Conservation (phyloP, 2,888 invertebrate species). For the Scelioninae gen. 2 region DNA sequence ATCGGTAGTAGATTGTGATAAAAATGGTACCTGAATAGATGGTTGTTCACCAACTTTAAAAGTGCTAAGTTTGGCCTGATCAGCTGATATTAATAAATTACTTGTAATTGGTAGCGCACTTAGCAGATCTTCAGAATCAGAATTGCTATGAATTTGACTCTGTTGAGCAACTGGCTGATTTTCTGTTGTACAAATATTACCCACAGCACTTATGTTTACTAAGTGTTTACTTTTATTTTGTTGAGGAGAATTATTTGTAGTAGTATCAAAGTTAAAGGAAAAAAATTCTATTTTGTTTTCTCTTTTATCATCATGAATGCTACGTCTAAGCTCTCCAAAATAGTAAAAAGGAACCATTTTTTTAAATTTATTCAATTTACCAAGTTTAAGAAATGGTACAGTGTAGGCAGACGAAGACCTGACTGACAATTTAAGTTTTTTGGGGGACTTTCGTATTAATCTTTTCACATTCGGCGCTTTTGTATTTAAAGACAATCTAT, state of each 20-base stretch:
- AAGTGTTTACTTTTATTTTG: neutral
- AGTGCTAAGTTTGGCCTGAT: neutral
- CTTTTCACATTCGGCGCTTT: slow-evolving; percentile 20
- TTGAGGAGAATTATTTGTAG: neutral
- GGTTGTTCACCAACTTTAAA: slow-evolving; percentile 1
- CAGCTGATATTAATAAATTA: neutral
- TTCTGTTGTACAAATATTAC: neutral
- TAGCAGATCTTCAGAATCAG: neutral
- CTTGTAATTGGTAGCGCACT: slow-evolving; percentile 2
- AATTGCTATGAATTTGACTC: neutral
- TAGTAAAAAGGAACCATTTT: slow-evolving; percentile 55
- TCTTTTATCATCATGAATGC: neutral
- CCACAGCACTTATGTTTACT: neutral
- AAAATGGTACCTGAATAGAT: slow-evolving; percentile 25
- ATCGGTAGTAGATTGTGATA: slow-evolving; percentile 11
- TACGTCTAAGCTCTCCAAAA: slow-evolving; percentile 33
- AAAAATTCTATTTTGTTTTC: neutral
- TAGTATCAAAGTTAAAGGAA: slow-evolving; percentile 3
- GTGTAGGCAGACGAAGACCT: slow-evolving; percentile 5
- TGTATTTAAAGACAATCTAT: slow-evolving; percentile 17
- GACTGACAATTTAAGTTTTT: slow-evolving; percentile 11
- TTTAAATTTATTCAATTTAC: slow-evolving; percentile 54
- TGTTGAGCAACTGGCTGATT: neutral
- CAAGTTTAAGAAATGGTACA: slow-evolving; percentile 60
- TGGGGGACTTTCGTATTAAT: slow-evolving; percentile 28